Conservation (phyloP, 2,113 vertebrate genomes). For the Tenebrosternarchus preto region DNA sequence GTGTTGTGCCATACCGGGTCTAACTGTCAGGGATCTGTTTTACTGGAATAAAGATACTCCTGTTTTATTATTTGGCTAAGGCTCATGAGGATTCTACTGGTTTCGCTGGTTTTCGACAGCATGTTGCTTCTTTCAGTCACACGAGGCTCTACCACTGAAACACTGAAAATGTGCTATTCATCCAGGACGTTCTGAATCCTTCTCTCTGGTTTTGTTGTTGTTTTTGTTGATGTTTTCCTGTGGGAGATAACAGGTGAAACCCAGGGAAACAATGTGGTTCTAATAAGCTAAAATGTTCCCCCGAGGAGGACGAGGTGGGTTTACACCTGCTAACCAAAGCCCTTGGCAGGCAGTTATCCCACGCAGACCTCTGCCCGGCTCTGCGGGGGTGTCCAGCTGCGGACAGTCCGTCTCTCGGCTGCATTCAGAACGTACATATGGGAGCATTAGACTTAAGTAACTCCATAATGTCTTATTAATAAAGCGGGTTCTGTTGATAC, state of each 20-base stretch:
- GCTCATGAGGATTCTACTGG: neutral
- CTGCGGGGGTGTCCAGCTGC: neutral
- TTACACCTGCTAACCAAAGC: slow-evolving; percentile 1
- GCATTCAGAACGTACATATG: neutral
- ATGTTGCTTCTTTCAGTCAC: neutral
- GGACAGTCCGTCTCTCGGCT: neutral
- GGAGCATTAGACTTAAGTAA: slow-evolving; percentile 1
- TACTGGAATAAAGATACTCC: neutral
- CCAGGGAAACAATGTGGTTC: neutral
- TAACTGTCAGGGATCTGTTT: no score
- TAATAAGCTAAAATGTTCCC: slow-evolving; percentile 21
- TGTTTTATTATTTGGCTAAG: neutral
- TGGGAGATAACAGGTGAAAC: slow-evolving; percentile 17
- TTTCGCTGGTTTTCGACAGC: neutral
- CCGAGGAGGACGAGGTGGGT: neutral
- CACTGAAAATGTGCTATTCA: slow-evolving; percentile 11
- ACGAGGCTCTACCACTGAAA: no score
- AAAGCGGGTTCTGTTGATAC: neutral
- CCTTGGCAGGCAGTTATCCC: neutral
- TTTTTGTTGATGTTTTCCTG: neutral
- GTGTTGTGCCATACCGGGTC: no score
- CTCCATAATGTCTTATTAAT: neutral
- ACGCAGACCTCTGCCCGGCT: neutral
- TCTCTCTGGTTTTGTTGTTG: neutral
- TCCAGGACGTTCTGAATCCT: neutral